These are phyloP conservation scores for Acrocyrtus sp. DNA, from an alignment of 2,888 invertebrate species.

Conservation along the genomic window DNA sequence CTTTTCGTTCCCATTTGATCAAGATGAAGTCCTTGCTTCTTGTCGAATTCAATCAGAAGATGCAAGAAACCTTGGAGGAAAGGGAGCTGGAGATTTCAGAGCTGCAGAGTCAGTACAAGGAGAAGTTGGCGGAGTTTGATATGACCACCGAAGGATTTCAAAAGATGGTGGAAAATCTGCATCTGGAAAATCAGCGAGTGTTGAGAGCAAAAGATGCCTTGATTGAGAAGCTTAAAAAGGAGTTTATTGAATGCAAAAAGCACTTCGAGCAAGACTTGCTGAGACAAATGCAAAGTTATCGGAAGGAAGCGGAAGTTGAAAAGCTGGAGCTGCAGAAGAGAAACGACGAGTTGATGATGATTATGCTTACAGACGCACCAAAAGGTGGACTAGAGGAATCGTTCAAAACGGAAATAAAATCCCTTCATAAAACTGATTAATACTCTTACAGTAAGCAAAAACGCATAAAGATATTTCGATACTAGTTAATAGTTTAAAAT, in stretches of 20 bases:
- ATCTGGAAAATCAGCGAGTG: conserved; percentile 26
- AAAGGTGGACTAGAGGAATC: conserved; percentile 20
- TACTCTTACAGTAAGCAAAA: conserved; percentile 7
- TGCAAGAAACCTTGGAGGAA: conserved; percentile 6
- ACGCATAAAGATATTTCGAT: not conserved
- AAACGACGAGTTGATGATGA: conserved; percentile 35
- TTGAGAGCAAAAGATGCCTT: conserved; percentile 20
- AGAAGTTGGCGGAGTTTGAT: conserved; percentile 32
- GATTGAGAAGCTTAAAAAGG: conserved; percentile 33
- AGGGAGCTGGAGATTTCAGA: conserved; percentile 13
- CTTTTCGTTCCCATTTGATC: conserved; percentile 14
- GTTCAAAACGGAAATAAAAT: conserved; percentile 25
- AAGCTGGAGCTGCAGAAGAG: conserved; percentile 31
- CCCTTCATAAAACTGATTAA: conserved; percentile 35
- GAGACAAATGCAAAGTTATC: conserved; percentile 14
- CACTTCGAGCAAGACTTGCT: conserved; percentile 43
- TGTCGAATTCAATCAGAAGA: conserved; percentile 27
- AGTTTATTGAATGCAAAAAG: conserved; percentile 22
- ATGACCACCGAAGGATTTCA: conserved; percentile 27
- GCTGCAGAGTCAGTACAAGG: conserved; percentile 18
- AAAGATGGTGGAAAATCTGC: conserved; percentile 22
- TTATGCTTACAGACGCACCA: conserved; percentile 19
- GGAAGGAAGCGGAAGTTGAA: conserved; percentile 34
- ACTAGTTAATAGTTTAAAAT: not conserved
- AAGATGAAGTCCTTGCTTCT: conserved; percentile 24